phyloP scores from a whole-genome alignment of 2,888 invertebrate species.

The Sepioteuthis lessoniana region DNA sequence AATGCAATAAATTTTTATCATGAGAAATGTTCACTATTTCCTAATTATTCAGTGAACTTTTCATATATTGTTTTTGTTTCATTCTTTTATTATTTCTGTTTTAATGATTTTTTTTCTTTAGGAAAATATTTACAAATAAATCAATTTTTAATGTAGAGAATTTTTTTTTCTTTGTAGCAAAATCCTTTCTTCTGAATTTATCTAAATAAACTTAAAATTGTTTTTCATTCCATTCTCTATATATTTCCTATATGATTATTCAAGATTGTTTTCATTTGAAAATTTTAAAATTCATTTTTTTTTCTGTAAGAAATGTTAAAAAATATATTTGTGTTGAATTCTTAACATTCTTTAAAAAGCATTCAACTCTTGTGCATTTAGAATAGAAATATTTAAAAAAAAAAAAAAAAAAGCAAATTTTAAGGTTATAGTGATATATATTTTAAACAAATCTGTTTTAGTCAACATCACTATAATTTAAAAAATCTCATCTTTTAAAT shows the following conservation, averaged over 20 bases:
- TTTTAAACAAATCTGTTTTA: neutral
- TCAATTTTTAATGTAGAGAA: too few relatives aligned
- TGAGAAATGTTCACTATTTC: neutral
- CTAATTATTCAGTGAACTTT: neutral
- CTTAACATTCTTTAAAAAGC: neutral
- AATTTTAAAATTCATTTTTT: neutral
- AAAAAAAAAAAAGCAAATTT: neutral
- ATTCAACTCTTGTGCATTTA: neutral
- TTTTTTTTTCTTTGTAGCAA: neutral
- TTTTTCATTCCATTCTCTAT: too few relatives aligned
- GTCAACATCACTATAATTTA: neutral
- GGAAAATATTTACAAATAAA: neutral
- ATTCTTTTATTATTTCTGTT: too few relatives aligned
- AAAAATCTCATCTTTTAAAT: neutral
- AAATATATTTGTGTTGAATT: neutral
- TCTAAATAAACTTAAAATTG: too few relatives aligned
- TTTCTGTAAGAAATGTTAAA: neutral
- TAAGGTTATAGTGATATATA: neutral
- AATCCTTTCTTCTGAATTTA: neutral
- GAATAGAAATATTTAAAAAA: neutral
- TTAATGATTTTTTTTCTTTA: neutral
- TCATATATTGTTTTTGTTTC: neutral
- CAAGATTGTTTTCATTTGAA: neutral
- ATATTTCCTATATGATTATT: neutral
- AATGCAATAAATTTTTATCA: neutral